Evolutionary conservation across 2,113 vertebrate genomes (phyloP).

Genomic region (Leuciscus idus): DNA sequence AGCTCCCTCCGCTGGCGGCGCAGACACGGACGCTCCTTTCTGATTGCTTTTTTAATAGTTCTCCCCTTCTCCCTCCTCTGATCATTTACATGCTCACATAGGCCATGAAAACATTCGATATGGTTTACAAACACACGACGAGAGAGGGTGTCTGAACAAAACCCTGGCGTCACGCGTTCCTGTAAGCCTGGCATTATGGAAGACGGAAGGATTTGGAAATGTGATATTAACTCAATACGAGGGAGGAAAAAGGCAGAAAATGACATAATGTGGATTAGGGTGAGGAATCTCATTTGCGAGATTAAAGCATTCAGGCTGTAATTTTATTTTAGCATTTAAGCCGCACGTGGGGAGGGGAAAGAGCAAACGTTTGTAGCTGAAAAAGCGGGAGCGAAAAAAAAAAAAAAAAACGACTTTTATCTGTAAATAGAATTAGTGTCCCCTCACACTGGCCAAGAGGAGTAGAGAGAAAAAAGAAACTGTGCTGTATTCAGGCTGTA

Average conservation of each 20-base stretch:
- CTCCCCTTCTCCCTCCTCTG: constrained; percentile 32
- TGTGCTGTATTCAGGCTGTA: constrained; percentile 17
- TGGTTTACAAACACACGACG: constrained; percentile 69
- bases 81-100: constrained; percentile 74
- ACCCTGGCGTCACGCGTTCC: background rate
- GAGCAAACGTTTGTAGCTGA: constrained; percentile 76
- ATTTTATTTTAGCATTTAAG: constrained; percentile 65
- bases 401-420: constrained; percentile 31
- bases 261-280: constrained; percentile 69
- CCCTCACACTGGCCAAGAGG: background rate
- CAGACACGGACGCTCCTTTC: constrained; percentile 38
- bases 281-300: constrained; percentile 68
- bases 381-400: constrained; percentile 72
- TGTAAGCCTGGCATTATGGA: constrained; percentile 47
- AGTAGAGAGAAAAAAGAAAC: background rate
- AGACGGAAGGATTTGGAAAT: constrained; percentile 57
- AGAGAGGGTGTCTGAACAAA: constrained; percentile 35
- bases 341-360: constrained; percentile 39
- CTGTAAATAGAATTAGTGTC: constrained; percentile 16
- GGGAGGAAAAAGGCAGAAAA: constrained; percentile 51
- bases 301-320: constrained; percentile 63
- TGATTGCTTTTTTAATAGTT: constrained; percentile 55
- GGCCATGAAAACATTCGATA: constrained; percentile 75
- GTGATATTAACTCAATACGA: constrained; percentile 40
- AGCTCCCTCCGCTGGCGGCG: constrained; percentile 35